These are phyloP conservation scores for Neolamprologus modestus DNA, from an alignment of 2,113 vertebrate species.

Conservation along the genomic window DNA sequence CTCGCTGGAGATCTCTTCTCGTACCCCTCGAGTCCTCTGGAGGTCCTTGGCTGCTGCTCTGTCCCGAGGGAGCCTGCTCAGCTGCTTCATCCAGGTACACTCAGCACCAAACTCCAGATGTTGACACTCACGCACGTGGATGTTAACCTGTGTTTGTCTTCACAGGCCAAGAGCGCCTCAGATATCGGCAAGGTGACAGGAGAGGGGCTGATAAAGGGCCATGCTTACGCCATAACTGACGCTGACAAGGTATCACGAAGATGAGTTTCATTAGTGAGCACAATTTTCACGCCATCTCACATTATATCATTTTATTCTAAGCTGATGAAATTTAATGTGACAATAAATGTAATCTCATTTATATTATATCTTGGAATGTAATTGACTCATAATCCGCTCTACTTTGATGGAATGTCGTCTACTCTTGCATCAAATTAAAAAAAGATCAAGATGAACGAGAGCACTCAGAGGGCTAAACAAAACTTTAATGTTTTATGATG, in stretches of 20 bases:
- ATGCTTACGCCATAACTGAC: slow-evolving; percentile 75
- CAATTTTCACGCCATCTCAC: neutral
- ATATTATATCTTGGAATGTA: neutral
- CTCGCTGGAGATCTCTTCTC: slow-evolving; percentile 46
- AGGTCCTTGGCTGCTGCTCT: slow-evolving; percentile 57
- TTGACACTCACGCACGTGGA: neutral
- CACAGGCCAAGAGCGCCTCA: slow-evolving; percentile 51
- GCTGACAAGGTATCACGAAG: slow-evolving; percentile 53
- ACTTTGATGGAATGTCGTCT: neutral
- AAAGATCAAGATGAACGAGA: neutral
- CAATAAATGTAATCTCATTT: neutral
- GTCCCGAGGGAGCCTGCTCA: slow-evolving; percentile 65
- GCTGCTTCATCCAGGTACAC: slow-evolving; percentile 73
- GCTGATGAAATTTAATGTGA: neutral
- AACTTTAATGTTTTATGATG: neutral
- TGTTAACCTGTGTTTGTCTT: neutral
- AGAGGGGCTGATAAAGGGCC: slow-evolving; percentile 70
- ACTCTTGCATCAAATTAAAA: neutral
- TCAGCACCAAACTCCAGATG: neutral
- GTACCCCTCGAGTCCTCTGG: slow-evolving; percentile 67
- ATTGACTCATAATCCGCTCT: neutral
- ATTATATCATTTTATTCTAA: neutral
- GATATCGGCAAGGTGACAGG: slow-evolving; percentile 65
- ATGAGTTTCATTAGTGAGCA: neutral
- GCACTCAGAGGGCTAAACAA: neutral